phyloP scores from a whole-genome alignment of 2,797 vertebrate species.

The Gallinago stenura region DNA sequence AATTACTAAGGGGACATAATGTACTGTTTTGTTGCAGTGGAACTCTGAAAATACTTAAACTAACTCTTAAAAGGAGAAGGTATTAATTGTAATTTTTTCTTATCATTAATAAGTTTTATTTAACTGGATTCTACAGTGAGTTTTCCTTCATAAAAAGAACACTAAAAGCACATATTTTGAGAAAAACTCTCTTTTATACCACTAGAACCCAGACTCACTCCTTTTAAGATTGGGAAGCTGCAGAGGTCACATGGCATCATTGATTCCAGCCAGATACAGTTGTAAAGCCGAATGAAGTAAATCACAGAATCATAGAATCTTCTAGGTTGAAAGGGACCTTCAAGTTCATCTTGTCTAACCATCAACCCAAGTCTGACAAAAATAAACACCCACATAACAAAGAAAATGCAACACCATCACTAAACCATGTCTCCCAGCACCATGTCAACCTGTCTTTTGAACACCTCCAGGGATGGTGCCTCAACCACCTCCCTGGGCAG shows the following conservation, averaged over 20 bases:
- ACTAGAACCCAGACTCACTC: background rate
- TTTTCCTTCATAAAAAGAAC: background rate
- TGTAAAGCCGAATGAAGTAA: background rate
- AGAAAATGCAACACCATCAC: too few species aligned
- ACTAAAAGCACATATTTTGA: background rate
- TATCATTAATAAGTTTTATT: background rate
- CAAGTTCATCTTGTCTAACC: too few species aligned
- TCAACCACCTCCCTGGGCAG: too few species aligned
- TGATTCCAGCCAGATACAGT: background rate
- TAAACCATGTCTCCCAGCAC: too few species aligned
- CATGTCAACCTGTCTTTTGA: too few species aligned
- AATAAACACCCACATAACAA: too few species aligned
- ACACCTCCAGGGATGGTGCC: too few species aligned
- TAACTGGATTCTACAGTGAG: background rate
- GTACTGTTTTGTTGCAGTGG: background rate
- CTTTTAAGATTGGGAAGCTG: background rate
- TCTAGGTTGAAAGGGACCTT: too few species aligned
- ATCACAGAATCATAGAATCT: too few species aligned
- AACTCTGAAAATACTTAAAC: conserved; percentile 4
- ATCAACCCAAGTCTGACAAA: too few species aligned
- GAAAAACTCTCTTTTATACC: background rate
- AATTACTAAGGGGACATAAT: conserved; percentile 33
- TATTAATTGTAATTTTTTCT: background rate
- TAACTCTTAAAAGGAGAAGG: background rate
- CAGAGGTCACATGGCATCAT: background rate